These are phyloP conservation scores for Ceratotherium simum DNA, from an alignment of 2,113 vertebrate genomes.

Conservation along the genomic window DNA sequence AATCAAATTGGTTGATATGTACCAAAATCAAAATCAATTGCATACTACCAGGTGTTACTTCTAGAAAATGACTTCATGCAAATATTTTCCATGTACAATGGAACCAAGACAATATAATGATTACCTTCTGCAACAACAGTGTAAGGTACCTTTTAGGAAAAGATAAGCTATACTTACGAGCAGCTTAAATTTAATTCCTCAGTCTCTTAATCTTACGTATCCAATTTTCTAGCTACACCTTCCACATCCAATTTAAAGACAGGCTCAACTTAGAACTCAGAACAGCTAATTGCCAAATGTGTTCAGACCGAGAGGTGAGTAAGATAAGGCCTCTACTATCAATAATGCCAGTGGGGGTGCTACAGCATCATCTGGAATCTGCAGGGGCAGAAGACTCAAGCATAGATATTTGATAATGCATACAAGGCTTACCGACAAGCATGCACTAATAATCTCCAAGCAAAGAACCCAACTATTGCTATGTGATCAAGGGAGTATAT, in stretches of 20 bases:
- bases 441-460: background rate
- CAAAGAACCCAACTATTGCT: background rate
- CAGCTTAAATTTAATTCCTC: background rate
- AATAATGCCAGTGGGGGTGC: background rate
- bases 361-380: background rate
- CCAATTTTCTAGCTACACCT: background rate
- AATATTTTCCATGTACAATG: conserved; percentile 3
- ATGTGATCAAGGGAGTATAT: background rate
- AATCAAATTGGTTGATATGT: background rate
- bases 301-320: background rate
- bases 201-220: background rate
- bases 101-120: background rate
- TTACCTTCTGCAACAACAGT: background rate
- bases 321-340: background rate
- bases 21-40: conserved; percentile 37
- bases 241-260: background rate
- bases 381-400: background rate
- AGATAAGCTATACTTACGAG: background rate
- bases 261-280: background rate
- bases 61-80: background rate
- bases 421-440: background rate
- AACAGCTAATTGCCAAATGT: background rate
- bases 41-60: background rate
- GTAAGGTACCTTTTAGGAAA: background rate
- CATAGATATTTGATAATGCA: background rate